These are phyloP conservation scores for Halcyon badia DNA, from an alignment of 2,797 vertebrate genomes.

Conservation along the genomic window DNA sequence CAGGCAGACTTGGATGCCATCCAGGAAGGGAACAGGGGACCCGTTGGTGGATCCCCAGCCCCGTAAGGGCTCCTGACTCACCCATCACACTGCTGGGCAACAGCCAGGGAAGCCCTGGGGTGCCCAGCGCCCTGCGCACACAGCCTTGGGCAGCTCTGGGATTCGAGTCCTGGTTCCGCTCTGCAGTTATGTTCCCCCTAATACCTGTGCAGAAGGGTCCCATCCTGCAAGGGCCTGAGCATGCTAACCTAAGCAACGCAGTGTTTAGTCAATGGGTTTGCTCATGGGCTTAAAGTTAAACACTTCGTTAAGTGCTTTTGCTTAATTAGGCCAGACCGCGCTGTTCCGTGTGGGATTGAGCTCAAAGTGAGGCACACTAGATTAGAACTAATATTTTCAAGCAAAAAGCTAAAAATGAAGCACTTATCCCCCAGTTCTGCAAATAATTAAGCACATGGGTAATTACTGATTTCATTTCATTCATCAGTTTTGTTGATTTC, in stretches of 20 bases:
- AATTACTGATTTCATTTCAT: conserved; percentile 61
- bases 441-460: conserved; percentile 68
- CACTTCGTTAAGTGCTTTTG: conserved; percentile 10
- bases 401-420: conserved; percentile 3
- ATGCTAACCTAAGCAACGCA: rapidly evolving
- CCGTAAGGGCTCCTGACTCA: background rate
- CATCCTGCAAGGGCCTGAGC: background rate
- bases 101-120: background rate
- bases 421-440: conserved; percentile 41
- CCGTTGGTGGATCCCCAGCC: background rate
- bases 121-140: background rate
- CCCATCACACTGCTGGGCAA: background rate
- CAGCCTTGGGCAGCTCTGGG: rapidly evolving
- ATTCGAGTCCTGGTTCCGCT: background rate
- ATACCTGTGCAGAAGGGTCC: background rate
- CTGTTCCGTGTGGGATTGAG: conserved; percentile 7
- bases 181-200: rapidly evolving
- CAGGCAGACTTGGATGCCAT: background rate
- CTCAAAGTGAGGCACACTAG: background rate
- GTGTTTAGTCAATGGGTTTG: background rate
- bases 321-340: conserved; percentile 7
- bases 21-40: background rate
- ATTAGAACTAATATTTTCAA: conserved; percentile 48
- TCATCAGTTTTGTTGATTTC: conserved; percentile 39
- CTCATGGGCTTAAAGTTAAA: background rate